These are phyloP conservation scores for Arenaria interpres DNA, from an alignment of 2,113 vertebrate genomes.

Conservation along the genomic window DNA sequence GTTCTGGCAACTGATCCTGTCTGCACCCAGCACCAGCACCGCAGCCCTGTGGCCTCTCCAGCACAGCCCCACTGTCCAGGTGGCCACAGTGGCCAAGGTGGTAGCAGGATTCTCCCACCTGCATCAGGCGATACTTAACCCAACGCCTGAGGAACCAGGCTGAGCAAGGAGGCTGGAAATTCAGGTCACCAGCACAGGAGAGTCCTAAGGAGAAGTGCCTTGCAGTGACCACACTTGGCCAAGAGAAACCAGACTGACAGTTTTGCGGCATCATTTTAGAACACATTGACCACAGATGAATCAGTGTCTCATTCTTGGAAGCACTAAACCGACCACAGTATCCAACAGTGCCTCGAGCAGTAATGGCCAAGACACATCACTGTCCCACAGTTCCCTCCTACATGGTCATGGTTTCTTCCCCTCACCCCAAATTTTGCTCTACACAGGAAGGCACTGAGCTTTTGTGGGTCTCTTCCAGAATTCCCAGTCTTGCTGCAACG, in stretches of 20 bases:
- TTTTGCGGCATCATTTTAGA: not conserved
- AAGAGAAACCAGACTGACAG: not conserved
- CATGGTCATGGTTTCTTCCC: not conserved
- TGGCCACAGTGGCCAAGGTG: not conserved
- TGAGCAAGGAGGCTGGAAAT: not conserved
- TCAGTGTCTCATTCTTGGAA: not conserved
- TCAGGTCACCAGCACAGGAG: not conserved
- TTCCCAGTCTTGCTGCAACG: not conserved
- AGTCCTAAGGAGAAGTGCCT: not conserved
- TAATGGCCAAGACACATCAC: not conserved
- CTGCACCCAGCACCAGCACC: not conserved
- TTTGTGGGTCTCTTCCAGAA: not conserved
- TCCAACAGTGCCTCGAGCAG: not conserved
- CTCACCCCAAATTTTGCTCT: not conserved
- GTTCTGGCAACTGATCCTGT: not conserved
- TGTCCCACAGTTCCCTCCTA: not conserved
- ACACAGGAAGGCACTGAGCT: not conserved
- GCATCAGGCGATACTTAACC: not conserved
- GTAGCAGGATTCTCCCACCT: not conserved
- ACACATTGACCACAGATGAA: conserved; percentile 37
- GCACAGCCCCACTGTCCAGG: not conserved
- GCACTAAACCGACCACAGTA: not conserved
- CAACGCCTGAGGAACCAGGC: not conserved
- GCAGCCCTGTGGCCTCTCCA: not conserved
- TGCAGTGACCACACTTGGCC: not conserved